Evolutionary conservation across 2,797 vertebrate species (phyloP).

Genomic region (Eulemur rubriventer): DNA sequence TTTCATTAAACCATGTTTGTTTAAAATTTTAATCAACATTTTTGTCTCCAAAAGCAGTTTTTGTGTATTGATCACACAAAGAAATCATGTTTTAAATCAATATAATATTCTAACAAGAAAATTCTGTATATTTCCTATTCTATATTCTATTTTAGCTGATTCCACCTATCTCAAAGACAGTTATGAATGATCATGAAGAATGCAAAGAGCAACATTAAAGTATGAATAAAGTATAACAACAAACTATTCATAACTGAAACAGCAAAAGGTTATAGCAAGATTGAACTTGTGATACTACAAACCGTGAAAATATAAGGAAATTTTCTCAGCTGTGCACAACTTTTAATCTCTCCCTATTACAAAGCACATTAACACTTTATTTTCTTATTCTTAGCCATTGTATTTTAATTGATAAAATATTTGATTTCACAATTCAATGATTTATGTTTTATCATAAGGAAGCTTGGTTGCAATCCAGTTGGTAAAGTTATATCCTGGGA

Average conservation of each 20-base stretch:
- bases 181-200: not conserved
- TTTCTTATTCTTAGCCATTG: not conserved
- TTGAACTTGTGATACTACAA: not conserved
- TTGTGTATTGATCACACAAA: not conserved
- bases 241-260: constrained; percentile 25
- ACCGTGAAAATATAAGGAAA: not conserved
- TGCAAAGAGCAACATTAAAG: not conserved
- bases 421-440: constrained; percentile 16
- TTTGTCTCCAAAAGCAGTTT: not conserved
- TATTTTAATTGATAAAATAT: not conserved
- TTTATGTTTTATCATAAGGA: constrained; percentile 57
- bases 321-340: not conserved
- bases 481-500: constrained; percentile 18
- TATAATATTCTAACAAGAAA: not conserved
- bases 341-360: constrained; percentile 31
- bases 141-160: not conserved
- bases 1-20: not conserved
- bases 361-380: not conserved
- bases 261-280: constrained; percentile 38
- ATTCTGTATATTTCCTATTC: not conserved
- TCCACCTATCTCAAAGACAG: not conserved
- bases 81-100: not conserved
- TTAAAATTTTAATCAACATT: not conserved
- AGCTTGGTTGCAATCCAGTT: constrained; percentile 31
- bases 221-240: not conserved